A percentile compares a stretch with the other conserved stretches of the same genome.
phyloP scores from a whole-genome alignment of 1,140 invertebrate species.

The Epicauta chinensis region DNA sequence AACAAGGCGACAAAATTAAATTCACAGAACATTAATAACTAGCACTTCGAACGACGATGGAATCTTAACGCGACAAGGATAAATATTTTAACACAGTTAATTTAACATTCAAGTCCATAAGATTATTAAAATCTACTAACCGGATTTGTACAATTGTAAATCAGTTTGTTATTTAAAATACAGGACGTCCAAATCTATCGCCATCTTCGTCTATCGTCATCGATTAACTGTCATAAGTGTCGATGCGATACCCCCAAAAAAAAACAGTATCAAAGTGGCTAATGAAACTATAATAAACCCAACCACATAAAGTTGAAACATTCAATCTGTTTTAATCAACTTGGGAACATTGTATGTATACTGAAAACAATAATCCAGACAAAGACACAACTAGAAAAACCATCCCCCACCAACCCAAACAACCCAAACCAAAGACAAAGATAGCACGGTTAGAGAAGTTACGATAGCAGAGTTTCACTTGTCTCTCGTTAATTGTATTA shows the following conservation, averaged over 20 bases:
- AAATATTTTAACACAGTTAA: slow-evolving; percentile 35
- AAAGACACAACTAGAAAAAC: slow-evolving; percentile 18
- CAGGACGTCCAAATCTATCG: background rate
- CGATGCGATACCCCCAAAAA: background rate
- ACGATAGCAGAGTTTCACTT: slow-evolving; percentile 45
- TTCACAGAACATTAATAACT: slow-evolving; percentile 25
- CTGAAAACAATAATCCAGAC: slow-evolving; percentile 22
- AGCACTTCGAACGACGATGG: slow-evolving; percentile 11
- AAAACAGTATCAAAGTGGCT: slow-evolving; percentile 25
- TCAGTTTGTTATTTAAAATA: background rate
- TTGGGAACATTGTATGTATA: no score
- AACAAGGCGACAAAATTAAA: slow-evolving; percentile 28
- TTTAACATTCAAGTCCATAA: slow-evolving; percentile 29
- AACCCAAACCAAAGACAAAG: background rate
- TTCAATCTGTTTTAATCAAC: slow-evolving; percentile 45
- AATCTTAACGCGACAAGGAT: slow-evolving; percentile 31
- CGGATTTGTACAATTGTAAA: background rate
- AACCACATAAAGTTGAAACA: slow-evolving; percentile 41
- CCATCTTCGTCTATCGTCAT: background rate
- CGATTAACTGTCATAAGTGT: background rate
- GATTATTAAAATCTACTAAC: background rate
- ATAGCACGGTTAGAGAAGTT: slow-evolving; percentile 31
- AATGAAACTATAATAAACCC: slow-evolving; percentile 41
- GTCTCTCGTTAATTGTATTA: slow-evolving; percentile 46
- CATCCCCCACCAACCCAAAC: background rate